Conservation (phyloP, 2,113 vertebrate species). For the Drymodes brunneopygia region DNA sequence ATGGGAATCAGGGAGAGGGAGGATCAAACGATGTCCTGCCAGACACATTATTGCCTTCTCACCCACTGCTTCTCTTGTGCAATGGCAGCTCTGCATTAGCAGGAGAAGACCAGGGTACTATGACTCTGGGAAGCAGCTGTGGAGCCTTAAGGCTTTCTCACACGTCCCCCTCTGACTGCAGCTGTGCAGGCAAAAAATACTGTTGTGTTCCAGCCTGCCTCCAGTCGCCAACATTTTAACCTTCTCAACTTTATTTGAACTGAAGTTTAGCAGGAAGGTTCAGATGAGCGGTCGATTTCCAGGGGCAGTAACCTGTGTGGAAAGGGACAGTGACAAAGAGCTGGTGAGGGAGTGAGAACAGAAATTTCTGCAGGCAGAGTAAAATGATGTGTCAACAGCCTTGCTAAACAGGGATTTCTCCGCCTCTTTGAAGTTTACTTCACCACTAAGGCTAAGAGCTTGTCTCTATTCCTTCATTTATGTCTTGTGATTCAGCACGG, state of each 20-base stretch:
- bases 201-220: background rate
- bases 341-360: background rate
- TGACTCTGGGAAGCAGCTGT: background rate
- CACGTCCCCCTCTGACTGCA: background rate
- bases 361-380: background rate
- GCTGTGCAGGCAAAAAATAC: background rate
- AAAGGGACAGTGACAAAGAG: background rate
- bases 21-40: background rate
- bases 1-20: background rate
- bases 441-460: background rate
- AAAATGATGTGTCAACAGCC: background rate
- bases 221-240: background rate
- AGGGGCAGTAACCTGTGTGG: background rate
- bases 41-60: background rate
- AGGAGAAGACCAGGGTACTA: background rate
- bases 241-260: background rate
- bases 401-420: conserved; percentile 24
- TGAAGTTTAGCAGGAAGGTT: background rate
- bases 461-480: background rate
- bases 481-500: background rate
- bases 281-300: background rate
- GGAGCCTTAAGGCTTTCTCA: conserved; percentile 10
- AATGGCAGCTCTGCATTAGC: background rate
- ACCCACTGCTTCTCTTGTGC: background rate
- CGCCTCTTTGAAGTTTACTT: conserved; percentile 18